A percentile compares a stretch with the other conserved stretches of the same genome.
phyloP scores from a whole-genome alignment of 2,888 invertebrate genomes.

The Rotaria macrura region DNA sequence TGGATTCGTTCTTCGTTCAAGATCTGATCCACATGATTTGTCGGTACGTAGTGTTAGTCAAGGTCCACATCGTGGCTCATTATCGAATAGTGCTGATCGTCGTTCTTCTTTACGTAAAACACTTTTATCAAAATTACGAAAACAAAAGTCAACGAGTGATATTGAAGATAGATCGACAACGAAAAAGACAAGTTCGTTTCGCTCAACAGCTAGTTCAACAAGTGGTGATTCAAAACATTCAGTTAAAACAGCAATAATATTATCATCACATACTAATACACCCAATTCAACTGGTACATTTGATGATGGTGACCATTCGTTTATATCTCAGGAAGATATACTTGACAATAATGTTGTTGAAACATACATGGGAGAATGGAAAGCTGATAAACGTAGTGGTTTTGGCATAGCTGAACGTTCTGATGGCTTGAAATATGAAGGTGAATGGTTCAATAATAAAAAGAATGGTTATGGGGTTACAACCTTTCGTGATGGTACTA shows the following conservation, averaged over 20 bases:
- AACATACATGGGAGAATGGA: slow-evolving; percentile 99
- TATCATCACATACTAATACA: not conserved
- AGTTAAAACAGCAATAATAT: slow-evolving; percentile 78
- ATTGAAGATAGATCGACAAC: slow-evolving; percentile 74
- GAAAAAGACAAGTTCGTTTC: slow-evolving; percentile 31
- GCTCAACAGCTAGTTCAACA: slow-evolving; percentile 39
- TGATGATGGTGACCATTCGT: slow-evolving; percentile 46
- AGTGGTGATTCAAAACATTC: slow-evolving; percentile 49
- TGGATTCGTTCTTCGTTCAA: slow-evolving; percentile 82
- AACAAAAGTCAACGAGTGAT: slow-evolving; percentile 78
- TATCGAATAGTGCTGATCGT: slow-evolving; percentile 4
- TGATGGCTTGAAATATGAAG: slow-evolving; percentile 92
- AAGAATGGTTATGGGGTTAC: slow-evolving; percentile 99
- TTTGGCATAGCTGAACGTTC: slow-evolving; percentile 95
- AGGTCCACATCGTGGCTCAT: not conserved
- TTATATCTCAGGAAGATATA: slow-evolving; percentile 62
- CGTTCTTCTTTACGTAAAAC: slow-evolving; percentile 41
- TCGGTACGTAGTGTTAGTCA: slow-evolving; percentile 13
- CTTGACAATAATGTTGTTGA: slow-evolving; percentile 89
- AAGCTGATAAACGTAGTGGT: slow-evolving; percentile 92
- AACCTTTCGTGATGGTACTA: slow-evolving; percentile 83
- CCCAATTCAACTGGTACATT: not conserved
- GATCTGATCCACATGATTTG: slow-evolving; percentile 20
- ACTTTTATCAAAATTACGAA: slow-evolving; percentile 63
- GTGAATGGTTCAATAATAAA: slow-evolving; percentile 97